Evolutionary conservation across 2,797 vertebrate species (phyloP), one percentile per base, ranked within the genome.

Genomic region (Pantherophis alleghaniensis): DNA sequence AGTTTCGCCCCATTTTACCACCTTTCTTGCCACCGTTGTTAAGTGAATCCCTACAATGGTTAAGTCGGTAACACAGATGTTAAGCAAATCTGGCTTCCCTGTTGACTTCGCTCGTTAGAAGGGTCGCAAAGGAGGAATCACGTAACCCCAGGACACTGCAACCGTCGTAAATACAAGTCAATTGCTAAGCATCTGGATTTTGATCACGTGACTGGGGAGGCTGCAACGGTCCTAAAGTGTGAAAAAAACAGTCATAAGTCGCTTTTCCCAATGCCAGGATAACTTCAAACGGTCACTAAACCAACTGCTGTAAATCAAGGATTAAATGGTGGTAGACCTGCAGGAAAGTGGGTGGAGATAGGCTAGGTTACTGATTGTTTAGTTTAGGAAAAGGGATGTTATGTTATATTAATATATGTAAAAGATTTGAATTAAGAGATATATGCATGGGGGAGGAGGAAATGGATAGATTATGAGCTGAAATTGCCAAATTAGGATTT

Each of bases 41-140:
- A 0, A 2, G 4, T 47, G 42, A 66, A 66, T 0, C 55, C 7
- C 66, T 51, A 47, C 1, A 9, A 0, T 0, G 1, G 11, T 88
- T 4, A 88, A 24, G 0, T 63, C 7, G 4, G 26, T 63, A 28
- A 28, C 61, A 4, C 4, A 0, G 4, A 12, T 28, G 61, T 28
- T 63, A 63, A 69, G 63, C 16, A 2, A 69, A 16, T 7, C n/a
- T n/a, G 28, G 63, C 12, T 63, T 28, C 28, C 12, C 63, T 5
- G 0, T n/a, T 5, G 63, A n/a, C 12, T n/a, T 66, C 6, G 63
- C 26, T 66, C 13, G 5, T n/a, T 10, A 1, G 63, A 6, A n/a
- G 63, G 28, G 47, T 66, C 5, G 12, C 63, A 13, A 66, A 66
- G n/a, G 63, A 1, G 63, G 28, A 66, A 42, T 63, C 26, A 5